phyloP scores from a whole-genome alignment of 2,797 vertebrate species.

The Hirundo rustica region DNA sequence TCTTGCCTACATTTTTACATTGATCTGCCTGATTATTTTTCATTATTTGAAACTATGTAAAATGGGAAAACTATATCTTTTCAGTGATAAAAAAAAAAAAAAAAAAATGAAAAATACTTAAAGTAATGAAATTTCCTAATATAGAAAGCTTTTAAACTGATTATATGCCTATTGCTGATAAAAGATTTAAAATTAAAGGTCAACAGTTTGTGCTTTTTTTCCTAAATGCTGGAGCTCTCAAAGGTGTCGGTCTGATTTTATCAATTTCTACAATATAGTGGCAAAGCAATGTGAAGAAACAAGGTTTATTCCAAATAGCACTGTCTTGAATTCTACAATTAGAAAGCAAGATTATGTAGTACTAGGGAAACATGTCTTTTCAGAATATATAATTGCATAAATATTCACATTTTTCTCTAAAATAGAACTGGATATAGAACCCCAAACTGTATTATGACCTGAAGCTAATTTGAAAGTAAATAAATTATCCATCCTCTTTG shows the following conservation, averaged over 20 bases:
- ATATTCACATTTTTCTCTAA: neutral
- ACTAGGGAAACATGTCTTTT: neutral
- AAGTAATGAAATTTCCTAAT: neutral
- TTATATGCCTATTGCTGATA: neutral
- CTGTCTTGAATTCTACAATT: neutral
- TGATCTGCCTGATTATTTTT: neutral
- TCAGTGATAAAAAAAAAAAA: neutral
- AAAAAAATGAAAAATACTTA: neutral
- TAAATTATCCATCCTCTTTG: neutral
- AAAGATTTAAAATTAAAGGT: conserved; percentile 37
- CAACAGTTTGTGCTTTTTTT: neutral
- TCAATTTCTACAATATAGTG: neutral
- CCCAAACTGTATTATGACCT: neutral
- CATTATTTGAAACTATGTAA: conserved; percentile 6
- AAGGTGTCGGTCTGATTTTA: conserved; percentile 9
- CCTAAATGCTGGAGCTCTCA: conserved; percentile 28
- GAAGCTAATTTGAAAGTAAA: neutral
- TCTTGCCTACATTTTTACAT: neutral
- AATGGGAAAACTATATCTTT: neutral
- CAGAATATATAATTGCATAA: conserved; percentile 4
- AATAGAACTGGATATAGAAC: neutral
- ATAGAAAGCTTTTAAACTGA: neutral
- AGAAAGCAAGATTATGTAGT: neutral
- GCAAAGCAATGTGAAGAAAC: neutral
- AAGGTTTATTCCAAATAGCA: conserved; percentile 39